Percentiles rank a stretch among this genome's conserved stretches.
These are phyloP conservation scores for Eremophila alpestris DNA, from an alignment of 2,797 vertebrate species.

Conservation along the genomic window DNA sequence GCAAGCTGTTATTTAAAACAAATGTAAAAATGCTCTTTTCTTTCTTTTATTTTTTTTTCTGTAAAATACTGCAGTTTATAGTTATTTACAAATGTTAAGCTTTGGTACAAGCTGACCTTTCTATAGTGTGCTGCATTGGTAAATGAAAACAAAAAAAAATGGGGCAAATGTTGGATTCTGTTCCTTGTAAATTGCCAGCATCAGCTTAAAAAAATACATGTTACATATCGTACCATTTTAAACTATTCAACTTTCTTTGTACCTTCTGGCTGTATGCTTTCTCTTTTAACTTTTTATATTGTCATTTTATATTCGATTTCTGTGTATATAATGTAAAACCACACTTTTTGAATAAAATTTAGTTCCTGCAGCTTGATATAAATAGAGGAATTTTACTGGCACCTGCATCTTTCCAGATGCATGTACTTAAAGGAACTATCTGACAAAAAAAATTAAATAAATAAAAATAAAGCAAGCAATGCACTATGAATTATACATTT, in stretches of 20 bases:
- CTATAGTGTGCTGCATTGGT: constrained; percentile 84
- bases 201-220: constrained; percentile 89
- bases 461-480: constrained; percentile 84
- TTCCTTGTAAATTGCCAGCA: constrained; percentile 93
- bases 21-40: constrained; percentile 79
- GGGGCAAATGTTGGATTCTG: constrained; percentile 79
- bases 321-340: constrained; percentile 97
- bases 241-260: constrained; percentile 96
- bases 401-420: constrained; percentile 89
- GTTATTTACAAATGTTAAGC: constrained; percentile 95
- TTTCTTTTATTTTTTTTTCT: constrained; percentile 78
- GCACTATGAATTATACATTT: constrained; percentile 91
- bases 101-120: constrained; percentile 95
- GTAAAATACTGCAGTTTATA: constrained; percentile 94
- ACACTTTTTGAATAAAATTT: constrained; percentile 91
- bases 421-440: constrained; percentile 86
- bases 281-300: constrained; percentile 96
- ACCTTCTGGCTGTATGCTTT: constrained; percentile 91
- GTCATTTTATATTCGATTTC: constrained; percentile 98
- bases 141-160: constrained; percentile 74
- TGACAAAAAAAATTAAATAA: constrained; percentile 79
- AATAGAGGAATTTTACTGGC: constrained; percentile 88
- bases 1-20: constrained; percentile 89
- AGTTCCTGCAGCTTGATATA: constrained; percentile 94
- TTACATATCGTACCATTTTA: constrained; percentile 92